These are phyloP conservation scores for Philereme vetulata DNA, from an alignment of 2,888 invertebrate genomes.

Conservation along the genomic window DNA sequence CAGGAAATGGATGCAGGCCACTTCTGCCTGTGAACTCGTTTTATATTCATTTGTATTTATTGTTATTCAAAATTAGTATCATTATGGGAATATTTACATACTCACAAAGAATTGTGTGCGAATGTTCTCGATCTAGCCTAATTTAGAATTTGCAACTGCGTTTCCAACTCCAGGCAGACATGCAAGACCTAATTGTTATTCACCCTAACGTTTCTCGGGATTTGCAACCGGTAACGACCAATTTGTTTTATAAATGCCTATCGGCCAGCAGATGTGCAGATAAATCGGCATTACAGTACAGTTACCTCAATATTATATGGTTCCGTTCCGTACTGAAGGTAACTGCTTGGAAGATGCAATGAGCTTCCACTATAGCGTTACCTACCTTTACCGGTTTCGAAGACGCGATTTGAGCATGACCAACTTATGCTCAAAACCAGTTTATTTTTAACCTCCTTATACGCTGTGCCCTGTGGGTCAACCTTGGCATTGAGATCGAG, in stretches of 20 bases:
- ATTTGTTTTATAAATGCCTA: background rate
- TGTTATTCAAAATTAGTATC: slow-evolving; percentile 8
- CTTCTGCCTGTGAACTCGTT: slow-evolving; percentile 15
- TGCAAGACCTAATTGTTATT: slow-evolving; percentile 14
- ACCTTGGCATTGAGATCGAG: slow-evolving; percentile 77
- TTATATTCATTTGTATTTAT: slow-evolving; percentile 4
- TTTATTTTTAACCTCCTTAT: slow-evolving; percentile 47
- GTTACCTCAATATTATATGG: slow-evolving; percentile 25
- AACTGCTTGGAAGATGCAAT: slow-evolving; percentile 32
- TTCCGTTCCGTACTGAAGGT: slow-evolving; percentile 18
- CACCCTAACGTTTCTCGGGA: slow-evolving; percentile 11
- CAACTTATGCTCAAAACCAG: slow-evolving; percentile 62
- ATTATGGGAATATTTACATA: background rate
- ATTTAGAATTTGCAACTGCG: slow-evolving; percentile 12
- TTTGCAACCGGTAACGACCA: slow-evolving; percentile 11
- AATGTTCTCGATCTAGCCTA: slow-evolving; percentile 9
- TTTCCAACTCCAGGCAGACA: slow-evolving; percentile 9
- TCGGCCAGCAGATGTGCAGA: slow-evolving; percentile 12
- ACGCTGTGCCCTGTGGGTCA: slow-evolving; percentile 55
- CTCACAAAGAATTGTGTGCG: background rate
- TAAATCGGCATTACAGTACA: slow-evolving; percentile 22
- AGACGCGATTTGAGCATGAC: slow-evolving; percentile 44
- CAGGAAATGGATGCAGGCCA: slow-evolving; percentile 20
- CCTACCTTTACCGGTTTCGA: slow-evolving; percentile 40
- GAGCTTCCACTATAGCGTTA: slow-evolving; percentile 34